Evolutionary conservation across 2,797 vertebrate genomes (phyloP), one percentile per base, ranked within the genome.

Genomic region (Manis pentadactyla): DNA sequence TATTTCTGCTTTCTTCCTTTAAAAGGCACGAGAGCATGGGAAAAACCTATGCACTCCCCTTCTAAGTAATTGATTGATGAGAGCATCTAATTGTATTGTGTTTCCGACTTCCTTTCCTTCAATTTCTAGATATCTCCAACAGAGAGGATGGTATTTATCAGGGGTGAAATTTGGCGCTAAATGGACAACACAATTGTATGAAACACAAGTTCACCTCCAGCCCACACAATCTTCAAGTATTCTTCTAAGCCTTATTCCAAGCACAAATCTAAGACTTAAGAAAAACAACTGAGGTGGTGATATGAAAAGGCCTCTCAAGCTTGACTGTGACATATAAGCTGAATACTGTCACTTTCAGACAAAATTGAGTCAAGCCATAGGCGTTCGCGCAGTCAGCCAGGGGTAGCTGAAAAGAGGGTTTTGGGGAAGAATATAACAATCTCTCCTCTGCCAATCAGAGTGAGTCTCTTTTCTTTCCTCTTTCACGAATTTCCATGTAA

Each of bases 71-170:
- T 79, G 66, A 37, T 73, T 88, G 59, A 23, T 90, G 61, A 74
- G 87, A 94, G 92, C 14, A 87, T 64, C 63, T 79, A 75, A 94
- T 61, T 37, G 46, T 90, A 81, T 87, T 94, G n/a, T 68, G 25
- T 63, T 69, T 37, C 17, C 61, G 46, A 53, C 19, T 55, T 71
- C 68, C 31, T 81, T 85, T 84, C 51, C 37, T 37, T 71, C 74
- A 74, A 9, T 89, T 77, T 90, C 86, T 64, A 46, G 53, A 29
- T 69, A 71, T 73, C 78, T 96, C 75, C 64, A 87, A 63, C 84
- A 85, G 27, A 78, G 31, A 89, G 29, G 73, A 83, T 87, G 84
- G 27, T 61, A 90, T 92, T 92, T 95, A 75, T 53, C 19, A 63
- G 53, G 51, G 66, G 29, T 15, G 9, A 95, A 75, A 90, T 94